Evolutionary conservation across 2,888 invertebrate species (phyloP).

Genomic region (Cryptocephalus primarius): DNA sequence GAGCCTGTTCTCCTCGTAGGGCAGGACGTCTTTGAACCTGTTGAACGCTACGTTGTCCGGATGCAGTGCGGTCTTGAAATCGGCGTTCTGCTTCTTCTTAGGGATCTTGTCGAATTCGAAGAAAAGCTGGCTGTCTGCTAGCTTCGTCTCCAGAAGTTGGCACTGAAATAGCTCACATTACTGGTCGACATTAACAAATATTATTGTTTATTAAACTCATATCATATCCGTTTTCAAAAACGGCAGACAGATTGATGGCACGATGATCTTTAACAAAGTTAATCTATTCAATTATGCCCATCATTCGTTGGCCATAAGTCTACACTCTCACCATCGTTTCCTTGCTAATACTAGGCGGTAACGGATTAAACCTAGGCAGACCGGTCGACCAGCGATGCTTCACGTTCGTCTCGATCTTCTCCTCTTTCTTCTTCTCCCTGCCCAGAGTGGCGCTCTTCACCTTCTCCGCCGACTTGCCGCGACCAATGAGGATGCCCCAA

Average conservation of each 20-base stretch:
- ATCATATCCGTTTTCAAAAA: no score
- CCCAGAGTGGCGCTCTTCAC: slow-evolving; percentile 60
- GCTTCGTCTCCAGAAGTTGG: slow-evolving; percentile 53
- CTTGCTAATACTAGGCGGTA: slow-evolving; percentile 67
- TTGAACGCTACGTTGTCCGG: slow-evolving; percentile 52
- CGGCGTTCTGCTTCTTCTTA: slow-evolving; percentile 59
- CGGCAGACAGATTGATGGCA: no score
- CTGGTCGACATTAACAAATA: no score
- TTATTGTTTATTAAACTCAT: no score
- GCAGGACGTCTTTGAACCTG: slow-evolving; percentile 62
- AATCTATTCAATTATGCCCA: no score
- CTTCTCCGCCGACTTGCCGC: slow-evolving; percentile 45
- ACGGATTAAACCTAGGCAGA: slow-evolving; percentile 55
- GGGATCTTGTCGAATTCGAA: slow-evolving; percentile 81
- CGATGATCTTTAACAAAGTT: no score
- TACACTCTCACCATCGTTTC: slow-evolving; percentile 57
- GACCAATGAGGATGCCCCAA: slow-evolving; percentile 60
- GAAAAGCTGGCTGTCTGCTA: slow-evolving; percentile 63
- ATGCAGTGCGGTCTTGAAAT: slow-evolving; percentile 60
- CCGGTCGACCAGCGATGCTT: slow-evolving; percentile 64
- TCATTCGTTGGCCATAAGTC: no score
- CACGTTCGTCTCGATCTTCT: slow-evolving; percentile 39
- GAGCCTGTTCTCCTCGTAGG: slow-evolving; percentile 85
- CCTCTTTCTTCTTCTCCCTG: slow-evolving; percentile 47
- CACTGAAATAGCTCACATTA: slow-evolving; percentile 39